Evolutionary conservation across 2,888 invertebrate species (phyloP), one percentile per base, ranked within the genome.

Genomic region (Congeria kusceri): DNA sequence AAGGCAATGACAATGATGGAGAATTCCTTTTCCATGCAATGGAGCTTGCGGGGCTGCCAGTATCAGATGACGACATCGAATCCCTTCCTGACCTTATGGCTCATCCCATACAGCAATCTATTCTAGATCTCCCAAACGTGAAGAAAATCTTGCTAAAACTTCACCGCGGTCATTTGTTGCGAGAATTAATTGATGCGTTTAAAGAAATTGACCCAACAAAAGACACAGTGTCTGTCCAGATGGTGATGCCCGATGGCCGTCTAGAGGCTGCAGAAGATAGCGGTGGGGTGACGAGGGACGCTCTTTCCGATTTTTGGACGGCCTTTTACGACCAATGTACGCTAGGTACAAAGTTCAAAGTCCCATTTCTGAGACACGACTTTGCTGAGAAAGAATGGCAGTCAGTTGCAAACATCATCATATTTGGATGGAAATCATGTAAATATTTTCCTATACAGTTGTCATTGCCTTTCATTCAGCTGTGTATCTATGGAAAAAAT

Each of bases 371-470:
- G 13, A 66, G 77, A 46, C 83, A 80, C 56, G 80, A 83, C 47
- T 75, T 74, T 58, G 77, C 57, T 39, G 75, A 80, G 65, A 18
- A 28, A 53, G 64, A 83, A 62, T 83, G 83, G 83, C 58, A 66
- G 44, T 49, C 83, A 47, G 69, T 80, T 9, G 83, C 64, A 3
- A 74, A 57, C 62, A 77, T 80, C 23, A 77, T 83, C 23, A 29
- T 39, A n/a, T 77, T 74, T 68, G 83, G 80, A 23, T 83, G 71
- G 77, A 53, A 73, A 67, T 59, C 28, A 39, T 28, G 59, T n/a
- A 63, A 57, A 28, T 74, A 71, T 27, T 83, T 69, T 66, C 80
- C 77, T 23, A 49, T 74, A 44, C 29, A 69, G 15, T 28, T 82
- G 28, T 75, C 72, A 15, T 47, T 53, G 25, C 59, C 63, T n/a